phyloP scores from a whole-genome alignment of 2,113 vertebrate genomes.

The Mola mola region DNA sequence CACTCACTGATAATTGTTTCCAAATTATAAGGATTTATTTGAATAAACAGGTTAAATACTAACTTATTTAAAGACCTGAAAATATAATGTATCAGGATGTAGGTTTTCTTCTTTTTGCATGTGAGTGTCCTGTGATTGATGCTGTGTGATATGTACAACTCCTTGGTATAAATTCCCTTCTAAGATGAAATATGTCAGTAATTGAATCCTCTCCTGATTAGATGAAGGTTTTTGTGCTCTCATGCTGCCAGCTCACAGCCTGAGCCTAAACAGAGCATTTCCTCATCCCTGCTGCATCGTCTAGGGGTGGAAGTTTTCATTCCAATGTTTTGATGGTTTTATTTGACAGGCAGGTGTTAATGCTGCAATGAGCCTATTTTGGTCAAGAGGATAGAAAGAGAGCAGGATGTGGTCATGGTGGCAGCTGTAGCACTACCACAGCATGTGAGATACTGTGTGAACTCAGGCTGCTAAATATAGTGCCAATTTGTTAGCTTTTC shows the following conservation, averaged over 20 bases:
- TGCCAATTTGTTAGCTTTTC: slow-evolving; percentile 36
- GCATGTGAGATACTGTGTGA: slow-evolving; percentile 12
- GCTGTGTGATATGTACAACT: slow-evolving; percentile 46
- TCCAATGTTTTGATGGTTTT: too few relatives aligned
- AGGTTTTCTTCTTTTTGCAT: slow-evolving; percentile 47
- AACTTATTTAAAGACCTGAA: slow-evolving; percentile 4
- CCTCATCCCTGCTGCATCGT: too few relatives aligned
- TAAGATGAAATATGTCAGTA: slow-evolving; percentile 42
- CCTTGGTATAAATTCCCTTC: slow-evolving; percentile 42
- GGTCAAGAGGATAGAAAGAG: slow-evolving; percentile 4
- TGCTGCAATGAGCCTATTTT: slow-evolving; percentile 8
- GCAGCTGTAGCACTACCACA: slow-evolving; percentile 53
- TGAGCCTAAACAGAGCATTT: slow-evolving; percentile 1
- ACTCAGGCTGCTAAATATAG: slow-evolving; percentile 23
- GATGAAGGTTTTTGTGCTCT: slow-evolving; percentile 25
- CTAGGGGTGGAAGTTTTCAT: too few relatives aligned
- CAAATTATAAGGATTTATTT: slow-evolving; percentile 11
- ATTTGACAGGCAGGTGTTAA: too few relatives aligned
- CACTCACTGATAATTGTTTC: slow-evolving; percentile 18
- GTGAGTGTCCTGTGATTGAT: slow-evolving; percentile 62
- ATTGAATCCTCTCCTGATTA: slow-evolving; percentile 24
- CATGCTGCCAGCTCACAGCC: slow-evolving; percentile 4
- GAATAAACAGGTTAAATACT: slow-evolving; percentile 36
- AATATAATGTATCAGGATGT: slow-evolving; percentile 28
- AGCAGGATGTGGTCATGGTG: slow-evolving; percentile 21